Base-by-base conservation (phyloP, 2,113 vertebrate genomes). In the Corvus hawaiiensis region DNA sequence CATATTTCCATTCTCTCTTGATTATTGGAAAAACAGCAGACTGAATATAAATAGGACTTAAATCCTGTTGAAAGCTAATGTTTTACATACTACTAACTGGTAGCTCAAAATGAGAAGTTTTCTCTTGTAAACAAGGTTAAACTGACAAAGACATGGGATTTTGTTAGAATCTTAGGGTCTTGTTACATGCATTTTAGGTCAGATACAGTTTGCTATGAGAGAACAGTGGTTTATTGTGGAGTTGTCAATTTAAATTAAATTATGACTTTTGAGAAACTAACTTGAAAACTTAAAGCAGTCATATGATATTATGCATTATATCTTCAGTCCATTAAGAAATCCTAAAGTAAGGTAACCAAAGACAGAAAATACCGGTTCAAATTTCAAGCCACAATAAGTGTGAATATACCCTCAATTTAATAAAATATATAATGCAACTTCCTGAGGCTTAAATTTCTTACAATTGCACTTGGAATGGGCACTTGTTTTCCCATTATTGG, bases 331-430 rank as follows among this genome's bases (percentile, higher is more conserved):
- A 99, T 99, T 99, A 99, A 98, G 98, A 96, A 98, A 98, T 98
- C 97, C 98, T 98, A 97, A 98, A 99, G 99, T 98, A 98, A 98
- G 98, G 98, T 98, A 99, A 98, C 98, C 98, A 98, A 99, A 99
- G 98, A 98, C 98, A 98, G 98, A 99, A 99, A 99, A 99, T 98
- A 99, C 96, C 98, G 98, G 98, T 98, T 99, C 97, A 97, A 96
- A 98, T 99, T 99, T 99, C 99, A 98, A 98, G 96, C 98, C 98
- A 98, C 98, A 98, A 86, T 98, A 98, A 98, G 98, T 98, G 98
- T 98, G 99, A 99, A 99, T 99, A 99, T 98, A 98, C 98, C 97
- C 98, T 98, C 99, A 99, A 99, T 99, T 99, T 98, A 99, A 99
- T 99, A 98, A 99, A 98, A 98, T 97, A 97, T 98, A 98, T 99